Conservation (phyloP, 2,113 vertebrate genomes). For the Syrrhaptes paradoxus region DNA sequence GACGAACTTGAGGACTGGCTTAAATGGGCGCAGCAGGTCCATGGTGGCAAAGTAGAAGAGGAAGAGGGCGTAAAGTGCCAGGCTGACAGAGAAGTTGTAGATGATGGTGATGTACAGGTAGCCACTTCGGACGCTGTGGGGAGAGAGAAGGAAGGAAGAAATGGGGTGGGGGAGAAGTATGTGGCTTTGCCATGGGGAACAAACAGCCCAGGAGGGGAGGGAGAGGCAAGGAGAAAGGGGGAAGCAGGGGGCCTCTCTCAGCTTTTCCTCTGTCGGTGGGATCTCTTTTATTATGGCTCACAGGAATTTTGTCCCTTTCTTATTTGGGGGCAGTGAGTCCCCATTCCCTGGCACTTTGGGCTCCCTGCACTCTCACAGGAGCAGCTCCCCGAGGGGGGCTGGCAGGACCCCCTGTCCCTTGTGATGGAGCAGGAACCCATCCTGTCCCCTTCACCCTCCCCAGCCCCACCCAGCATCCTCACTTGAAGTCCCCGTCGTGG, state of each 20-base stretch:
- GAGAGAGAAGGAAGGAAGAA: neutral
- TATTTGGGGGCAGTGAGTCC: neutral
- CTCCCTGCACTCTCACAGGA: neutral
- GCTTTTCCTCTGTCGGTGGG: neutral
- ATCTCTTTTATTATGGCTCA: neutral
- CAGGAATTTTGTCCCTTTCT: neutral
- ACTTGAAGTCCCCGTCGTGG: conserved; percentile 96
- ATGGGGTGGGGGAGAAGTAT: neutral
- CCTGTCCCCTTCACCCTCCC: neutral
- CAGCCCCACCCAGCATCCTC: conserved; percentile 47
- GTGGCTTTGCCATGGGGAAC: neutral
- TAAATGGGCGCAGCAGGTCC: conserved; percentile 89
- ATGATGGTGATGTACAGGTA: conserved; percentile 95
- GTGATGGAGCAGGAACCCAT: neutral
- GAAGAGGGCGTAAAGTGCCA: conserved; percentile 92
- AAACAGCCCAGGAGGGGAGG: neutral
- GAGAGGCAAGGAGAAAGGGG: neutral
- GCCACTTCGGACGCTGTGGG: conserved; percentile 84
- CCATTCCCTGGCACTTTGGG: accelerated
- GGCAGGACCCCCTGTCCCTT: neutral
- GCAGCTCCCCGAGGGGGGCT: neutral
- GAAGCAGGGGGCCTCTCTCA: neutral
- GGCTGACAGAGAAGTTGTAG: conserved; percentile 94
- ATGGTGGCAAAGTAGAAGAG: conserved; percentile 94
- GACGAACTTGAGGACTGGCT: conserved; percentile 94